Evolutionary conservation across 2,888 invertebrate genomes (phyloP).

Genomic region (Drosophila kambysellisi): DNA sequence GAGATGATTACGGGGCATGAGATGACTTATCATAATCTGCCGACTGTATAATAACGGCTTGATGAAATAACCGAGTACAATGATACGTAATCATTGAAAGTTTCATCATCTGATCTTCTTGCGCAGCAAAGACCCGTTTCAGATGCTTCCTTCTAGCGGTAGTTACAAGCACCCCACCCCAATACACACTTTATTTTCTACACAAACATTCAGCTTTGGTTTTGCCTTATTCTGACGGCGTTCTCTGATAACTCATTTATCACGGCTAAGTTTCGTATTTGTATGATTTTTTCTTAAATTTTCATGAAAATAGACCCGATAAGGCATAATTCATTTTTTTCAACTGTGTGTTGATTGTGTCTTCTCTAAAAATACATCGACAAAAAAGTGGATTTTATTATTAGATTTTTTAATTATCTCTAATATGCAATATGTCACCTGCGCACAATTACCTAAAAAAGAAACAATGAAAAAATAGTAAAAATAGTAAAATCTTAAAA

Average conservation of each 20-base stretch:
- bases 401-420: constrained; percentile 25
- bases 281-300: constrained; percentile 20
- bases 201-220: constrained; percentile 14
- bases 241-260: constrained; percentile 15
- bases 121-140: not conserved
- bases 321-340: constrained; percentile 19
- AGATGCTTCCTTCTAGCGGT: too few species aligned
- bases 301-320: constrained; percentile 46
- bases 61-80: not conserved
- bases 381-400: constrained; percentile 53
- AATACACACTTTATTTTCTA: too few species aligned
- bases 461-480: not conserved
- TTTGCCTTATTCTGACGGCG: constrained; percentile 2
- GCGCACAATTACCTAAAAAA: constrained; percentile 56
- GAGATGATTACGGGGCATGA: not conserved
- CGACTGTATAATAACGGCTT: not conserved
- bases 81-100: constrained; percentile 4
- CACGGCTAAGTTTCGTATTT: constrained; percentile 5
- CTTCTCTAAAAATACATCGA: constrained; percentile 49
- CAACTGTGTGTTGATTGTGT: constrained; percentile 5
- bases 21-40: not conserved
- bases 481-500: not conserved
- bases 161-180: not conserved
- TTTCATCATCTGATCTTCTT: constrained; percentile 25
- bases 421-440: constrained; percentile 52